Conservation (phyloP, 2,113 vertebrate genomes). For the Vombatus ursinus region DNA sequence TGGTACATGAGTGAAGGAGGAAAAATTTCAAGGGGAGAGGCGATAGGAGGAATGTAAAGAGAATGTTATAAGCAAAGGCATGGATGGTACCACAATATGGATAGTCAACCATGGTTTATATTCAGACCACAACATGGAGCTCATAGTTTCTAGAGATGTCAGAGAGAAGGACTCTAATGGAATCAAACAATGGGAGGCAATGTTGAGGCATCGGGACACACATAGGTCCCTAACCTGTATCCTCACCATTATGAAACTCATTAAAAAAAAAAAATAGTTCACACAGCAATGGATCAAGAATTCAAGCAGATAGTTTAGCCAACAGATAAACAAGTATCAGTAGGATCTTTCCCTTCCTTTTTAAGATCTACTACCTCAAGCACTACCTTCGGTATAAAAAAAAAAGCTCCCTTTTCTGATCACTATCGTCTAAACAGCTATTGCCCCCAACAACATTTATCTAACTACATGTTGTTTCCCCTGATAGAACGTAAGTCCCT, state of each 20-base stretch:
- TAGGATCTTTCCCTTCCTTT: not conserved
- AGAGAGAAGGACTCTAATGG: not conserved
- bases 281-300: not conserved
- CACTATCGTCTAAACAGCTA: not conserved
- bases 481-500: not conserved
- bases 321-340: not conserved
- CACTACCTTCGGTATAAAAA: not conserved
- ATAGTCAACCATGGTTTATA: not conserved
- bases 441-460: not conserved
- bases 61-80: not conserved
- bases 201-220: not conserved
- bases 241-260: not conserved
- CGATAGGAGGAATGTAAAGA: not conserved
- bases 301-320: not conserved
- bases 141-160: not conserved
- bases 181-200: not conserved
- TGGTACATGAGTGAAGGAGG: not conserved
- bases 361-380: not conserved
- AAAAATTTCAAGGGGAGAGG: not conserved
- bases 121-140: not conserved
- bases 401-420: not conserved
- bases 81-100: not conserved
- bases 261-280: not conserved
- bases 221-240: not conserved
- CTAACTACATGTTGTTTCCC: not conserved